phyloP scores from a whole-genome alignment of 1,140 invertebrate genomes.

The Cydia amplana region DNA sequence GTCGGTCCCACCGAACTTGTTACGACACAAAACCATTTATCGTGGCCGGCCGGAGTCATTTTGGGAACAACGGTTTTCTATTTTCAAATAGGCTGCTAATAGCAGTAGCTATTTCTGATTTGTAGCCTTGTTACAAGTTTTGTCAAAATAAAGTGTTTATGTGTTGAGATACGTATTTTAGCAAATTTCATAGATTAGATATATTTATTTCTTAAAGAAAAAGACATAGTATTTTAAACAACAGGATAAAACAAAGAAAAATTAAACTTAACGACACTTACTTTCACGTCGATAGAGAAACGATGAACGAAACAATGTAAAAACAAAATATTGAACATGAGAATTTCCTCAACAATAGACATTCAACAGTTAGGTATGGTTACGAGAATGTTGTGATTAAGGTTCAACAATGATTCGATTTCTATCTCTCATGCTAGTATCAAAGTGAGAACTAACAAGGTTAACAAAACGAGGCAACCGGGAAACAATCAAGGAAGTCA shows the following conservation, averaged over 20 bases:
- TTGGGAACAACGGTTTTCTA: constrained; percentile 34
- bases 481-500: constrained; percentile 22
- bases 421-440: constrained; percentile 28
- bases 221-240: no score
- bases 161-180: background rate
- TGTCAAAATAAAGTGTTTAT: background rate
- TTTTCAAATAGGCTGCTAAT: constrained; percentile 16
- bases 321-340: background rate
- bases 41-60: constrained; percentile 38
- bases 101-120: constrained; percentile 8
- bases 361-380: constrained; percentile 25
- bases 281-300: background rate
- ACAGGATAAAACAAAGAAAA: background rate
- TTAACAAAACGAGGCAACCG: constrained; percentile 10
- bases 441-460: constrained; percentile 18
- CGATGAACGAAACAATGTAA: background rate
- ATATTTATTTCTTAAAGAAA: no score
- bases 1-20: constrained; percentile 38
- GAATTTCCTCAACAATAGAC: constrained; percentile 13
- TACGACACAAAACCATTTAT: constrained; percentile 45
- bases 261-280: background rate
- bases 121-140: background rate
- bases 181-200: background rate
- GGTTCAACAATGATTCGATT: constrained; percentile 14
- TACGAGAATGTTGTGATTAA: constrained; percentile 26